These are phyloP conservation scores for Nibea coibor DNA, from an alignment of 2,113 vertebrate species.

Conservation along the genomic window DNA sequence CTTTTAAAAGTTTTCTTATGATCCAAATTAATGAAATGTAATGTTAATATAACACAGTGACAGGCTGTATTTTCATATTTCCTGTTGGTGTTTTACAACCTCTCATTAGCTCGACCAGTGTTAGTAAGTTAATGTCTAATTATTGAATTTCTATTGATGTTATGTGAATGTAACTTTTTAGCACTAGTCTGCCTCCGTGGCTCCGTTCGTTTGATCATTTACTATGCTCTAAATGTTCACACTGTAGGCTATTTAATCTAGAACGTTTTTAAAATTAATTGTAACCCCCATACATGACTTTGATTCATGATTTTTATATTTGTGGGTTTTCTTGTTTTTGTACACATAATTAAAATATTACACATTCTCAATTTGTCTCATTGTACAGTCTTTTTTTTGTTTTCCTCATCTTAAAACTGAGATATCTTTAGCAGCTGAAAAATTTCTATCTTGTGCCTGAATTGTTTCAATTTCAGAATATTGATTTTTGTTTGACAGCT, in stretches of 20 bases:
- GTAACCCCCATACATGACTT: not conserved
- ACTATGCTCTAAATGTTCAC: not conserved
- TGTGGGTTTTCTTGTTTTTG: slow-evolving; percentile 19
- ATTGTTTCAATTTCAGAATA: not conserved
- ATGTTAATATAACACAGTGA: slow-evolving; percentile 7
- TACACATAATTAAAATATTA: slow-evolving; percentile 19
- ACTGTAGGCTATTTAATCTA: slow-evolving; percentile 3
- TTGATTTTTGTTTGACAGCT: not conserved
- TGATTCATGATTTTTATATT: slow-evolving; percentile 8
- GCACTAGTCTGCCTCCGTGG: not conserved
- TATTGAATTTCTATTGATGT: slow-evolving; percentile 6
- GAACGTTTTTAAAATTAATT: not conserved
- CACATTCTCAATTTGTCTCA: slow-evolving; percentile 11
- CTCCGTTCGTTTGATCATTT: not conserved
- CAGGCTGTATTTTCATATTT: not conserved
- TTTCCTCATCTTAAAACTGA: not conserved
- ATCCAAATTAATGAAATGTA: slow-evolving; percentile 13
- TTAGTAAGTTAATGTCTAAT: not conserved
- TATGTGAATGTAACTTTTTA: slow-evolving; percentile 5
- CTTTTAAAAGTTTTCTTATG: slow-evolving; percentile 11
- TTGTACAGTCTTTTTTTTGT: not conserved
- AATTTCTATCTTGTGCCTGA: not conserved
- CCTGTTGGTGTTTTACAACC: not conserved
- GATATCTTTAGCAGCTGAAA: not conserved
- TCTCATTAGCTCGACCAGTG: not conserved